These are phyloP conservation scores for Drosophila multiciliata DNA, from an alignment of 2,888 invertebrate genomes.

Conservation along the genomic window DNA sequence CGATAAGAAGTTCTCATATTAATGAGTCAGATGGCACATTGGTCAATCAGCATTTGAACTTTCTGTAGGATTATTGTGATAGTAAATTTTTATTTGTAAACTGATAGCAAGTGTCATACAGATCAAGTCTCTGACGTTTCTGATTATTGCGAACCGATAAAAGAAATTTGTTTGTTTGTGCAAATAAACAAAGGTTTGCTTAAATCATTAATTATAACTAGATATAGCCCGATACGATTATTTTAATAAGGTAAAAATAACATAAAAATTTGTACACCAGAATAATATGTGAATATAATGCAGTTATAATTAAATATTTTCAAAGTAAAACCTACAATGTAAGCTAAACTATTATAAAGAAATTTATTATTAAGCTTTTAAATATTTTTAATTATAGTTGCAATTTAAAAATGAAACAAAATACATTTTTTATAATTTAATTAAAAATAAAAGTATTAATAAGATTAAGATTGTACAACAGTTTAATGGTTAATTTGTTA, in stretches of 20 bases:
- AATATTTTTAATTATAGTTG: neutral
- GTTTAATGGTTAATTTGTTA: neutral
- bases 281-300: neutral
- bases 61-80: slow-evolving; percentile 15
- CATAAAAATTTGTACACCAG: neutral
- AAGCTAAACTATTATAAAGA: neutral
- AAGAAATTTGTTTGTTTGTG: neutral
- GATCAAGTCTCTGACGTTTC: slow-evolving; percentile 21
- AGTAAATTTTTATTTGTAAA: slow-evolving; percentile 15
- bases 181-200: neutral
- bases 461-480: neutral
- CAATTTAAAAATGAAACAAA: neutral
- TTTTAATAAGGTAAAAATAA: neutral
- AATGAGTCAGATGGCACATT: slow-evolving; percentile 2
- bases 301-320: neutral
- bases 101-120: slow-evolving; percentile 30
- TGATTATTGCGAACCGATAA: neutral
- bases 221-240: neutral
- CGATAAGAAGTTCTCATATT: slow-evolving; percentile 32
- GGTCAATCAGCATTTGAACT: slow-evolving; percentile 39
- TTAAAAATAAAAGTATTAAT: neutral
- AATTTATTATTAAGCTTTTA: neutral
- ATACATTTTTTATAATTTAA: neutral
- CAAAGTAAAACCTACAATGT: neutral
- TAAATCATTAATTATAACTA: slow-evolving; percentile 3